A percentile compares a stretch with the other conserved stretches of the same genome.
Conservation (phyloP, 2,113 vertebrate genomes). For the Nibea albiflora region DNA sequence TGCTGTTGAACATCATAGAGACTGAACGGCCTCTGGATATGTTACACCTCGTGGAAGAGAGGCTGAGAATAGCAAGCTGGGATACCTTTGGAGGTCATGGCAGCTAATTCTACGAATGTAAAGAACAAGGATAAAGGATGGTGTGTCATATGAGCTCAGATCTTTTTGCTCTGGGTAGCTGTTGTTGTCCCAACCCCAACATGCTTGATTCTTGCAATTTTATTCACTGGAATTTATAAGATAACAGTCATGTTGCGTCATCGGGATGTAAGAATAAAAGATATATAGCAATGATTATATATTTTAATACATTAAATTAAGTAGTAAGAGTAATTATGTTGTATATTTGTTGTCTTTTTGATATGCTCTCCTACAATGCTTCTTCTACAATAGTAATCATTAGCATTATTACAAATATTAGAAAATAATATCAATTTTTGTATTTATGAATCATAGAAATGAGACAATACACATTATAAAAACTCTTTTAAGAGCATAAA, state of each 20-base stretch:
- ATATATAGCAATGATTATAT: neutral
- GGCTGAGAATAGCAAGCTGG: constrained; percentile 71
- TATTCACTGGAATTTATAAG: neutral
- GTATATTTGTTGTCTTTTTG: neutral
- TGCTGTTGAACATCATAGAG: constrained; percentile 93
- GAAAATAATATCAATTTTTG: neutral
- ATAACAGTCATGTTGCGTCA: neutral
- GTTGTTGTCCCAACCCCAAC: neutral
- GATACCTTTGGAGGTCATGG: constrained; percentile 50
- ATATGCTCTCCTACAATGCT: neutral
- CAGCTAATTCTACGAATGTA: constrained; percentile 13
- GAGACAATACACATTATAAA: neutral
- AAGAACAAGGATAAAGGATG: neutral
- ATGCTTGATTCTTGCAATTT: neutral
- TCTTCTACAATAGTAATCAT: neutral
- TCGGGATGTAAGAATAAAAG: neutral
- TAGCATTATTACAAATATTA: neutral
- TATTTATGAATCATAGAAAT: neutral
- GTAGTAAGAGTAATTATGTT: neutral
- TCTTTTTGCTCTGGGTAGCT: neutral
- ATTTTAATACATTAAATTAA: neutral
- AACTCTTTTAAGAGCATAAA: neutral
- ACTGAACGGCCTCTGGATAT: constrained; percentile 89
- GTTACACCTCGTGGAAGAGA: constrained; percentile 82
- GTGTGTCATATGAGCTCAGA: neutral